Evolutionary conservation across 2,113 vertebrate species (phyloP), one percentile per base, ranked within the genome.

Genomic region (Albula glossodonta): DNA sequence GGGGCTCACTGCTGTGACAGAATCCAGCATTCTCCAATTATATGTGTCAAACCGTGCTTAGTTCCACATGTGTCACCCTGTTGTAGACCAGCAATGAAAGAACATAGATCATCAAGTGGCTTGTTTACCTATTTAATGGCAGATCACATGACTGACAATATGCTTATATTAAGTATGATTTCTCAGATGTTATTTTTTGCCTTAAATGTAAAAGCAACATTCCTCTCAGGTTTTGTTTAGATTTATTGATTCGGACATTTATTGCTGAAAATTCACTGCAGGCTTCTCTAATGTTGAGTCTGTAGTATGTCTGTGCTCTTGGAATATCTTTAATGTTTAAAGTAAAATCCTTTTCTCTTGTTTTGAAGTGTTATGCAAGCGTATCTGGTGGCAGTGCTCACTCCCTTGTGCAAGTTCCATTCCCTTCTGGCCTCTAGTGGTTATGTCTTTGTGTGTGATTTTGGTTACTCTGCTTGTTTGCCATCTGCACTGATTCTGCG

Each of bases 401-500:
- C 53, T 79, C 15, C 11, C 5, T 5, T 4, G 25, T 52, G 82
- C 79, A 79, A 70, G 52, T 66, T 82, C 78, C 83, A 84, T 86
- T 87, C 51, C 83, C 81, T 82, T 84, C 19, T 41, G 83, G 56
- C 50, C 11, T 80, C n/a, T 22, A 66, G 60, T 78, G 15, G 60
- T 79, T 87, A 83, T 77, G 49, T 48, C 22, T 17, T 63, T 19
- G 19, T 12, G 10, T 53, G 13, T 25, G 56, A 56, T 56, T 56
- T 9, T 56, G 0, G 12, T 13, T 51, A n/a, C 82, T 63, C 84
- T 77, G 60, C 25, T 87, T 80, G 87, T 80, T 81, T 77, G 77
- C 78, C 77, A 83, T 84, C 86, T 92, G 93, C 93, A 93, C 92
- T 93, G 92, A 91, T 88, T 81, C 79, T 87, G 22, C 88, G 90